Conservation (phyloP, 2,888 invertebrate species). For the Agonum fuliginosum region DNA sequence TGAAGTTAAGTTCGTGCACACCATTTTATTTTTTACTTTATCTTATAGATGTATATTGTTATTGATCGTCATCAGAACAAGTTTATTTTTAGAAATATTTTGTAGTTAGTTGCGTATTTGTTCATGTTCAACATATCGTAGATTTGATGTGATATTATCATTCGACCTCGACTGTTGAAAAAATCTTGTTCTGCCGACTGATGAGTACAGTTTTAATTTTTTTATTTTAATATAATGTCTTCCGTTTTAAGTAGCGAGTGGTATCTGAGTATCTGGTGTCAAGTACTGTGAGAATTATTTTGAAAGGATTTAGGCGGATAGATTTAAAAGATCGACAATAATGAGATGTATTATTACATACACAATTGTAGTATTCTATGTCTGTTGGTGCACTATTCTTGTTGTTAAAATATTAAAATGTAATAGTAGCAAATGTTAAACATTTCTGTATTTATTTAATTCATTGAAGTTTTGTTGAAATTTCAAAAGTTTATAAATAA, state of each 20-base stretch:
- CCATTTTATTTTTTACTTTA: conserved; percentile 10
- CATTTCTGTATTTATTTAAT: conserved; percentile 46
- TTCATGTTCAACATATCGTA: conserved; percentile 28
- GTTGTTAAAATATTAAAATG: conserved; percentile 47
- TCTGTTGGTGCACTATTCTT: conserved; percentile 50
- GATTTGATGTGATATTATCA: conserved; percentile 30
- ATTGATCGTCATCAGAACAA: neutral
- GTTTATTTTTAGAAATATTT: neutral
- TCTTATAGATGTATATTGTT: neutral
- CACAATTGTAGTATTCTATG: conserved; percentile 42
- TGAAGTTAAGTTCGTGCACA: neutral
- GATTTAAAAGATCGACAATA: conserved; percentile 50
- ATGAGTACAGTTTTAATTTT: neutral
- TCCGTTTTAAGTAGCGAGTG: neutral
- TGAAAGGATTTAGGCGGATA: neutral
- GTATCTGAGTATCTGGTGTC: neutral
- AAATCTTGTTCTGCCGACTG: neutral
- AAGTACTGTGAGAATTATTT: conserved; percentile 3
- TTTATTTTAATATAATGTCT: conserved; percentile 2
- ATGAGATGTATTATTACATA: conserved; percentile 26
- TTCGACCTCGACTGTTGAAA: neutral
- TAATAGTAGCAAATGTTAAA: conserved; percentile 15
- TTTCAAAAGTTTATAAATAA: conserved; percentile 54
- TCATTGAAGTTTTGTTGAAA: conserved; percentile 48
- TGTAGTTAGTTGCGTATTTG: conserved; percentile 4